Percentiles rank a stretch among this genome's conserved stretches.
phyloP scores from a whole-genome alignment of 2,797 vertebrate species.

The Premnoplex brunnescens region DNA sequence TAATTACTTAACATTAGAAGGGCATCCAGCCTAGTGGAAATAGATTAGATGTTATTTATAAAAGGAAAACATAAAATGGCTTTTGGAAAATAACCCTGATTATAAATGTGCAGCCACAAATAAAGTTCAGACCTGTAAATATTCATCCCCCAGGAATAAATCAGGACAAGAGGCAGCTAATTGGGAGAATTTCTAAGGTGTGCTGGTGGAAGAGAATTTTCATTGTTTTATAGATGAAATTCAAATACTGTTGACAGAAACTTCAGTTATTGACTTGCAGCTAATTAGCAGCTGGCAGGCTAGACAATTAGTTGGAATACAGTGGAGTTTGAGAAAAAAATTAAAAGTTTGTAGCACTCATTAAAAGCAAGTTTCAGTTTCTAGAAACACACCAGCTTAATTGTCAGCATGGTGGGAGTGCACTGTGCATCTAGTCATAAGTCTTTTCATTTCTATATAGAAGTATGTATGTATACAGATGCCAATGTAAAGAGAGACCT shows the following conservation, averaged over 20 bases:
- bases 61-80: neutral
- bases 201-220: neutral
- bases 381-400: neutral
- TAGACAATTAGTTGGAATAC: neutral
- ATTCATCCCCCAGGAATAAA: neutral
- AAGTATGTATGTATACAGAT: neutral
- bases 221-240: neutral
- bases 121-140: neutral
- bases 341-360: neutral
- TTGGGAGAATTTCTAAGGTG: neutral
- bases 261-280: neutral
- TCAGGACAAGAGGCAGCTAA: neutral
- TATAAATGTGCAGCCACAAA: neutral
- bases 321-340: neutral
- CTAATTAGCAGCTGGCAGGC: neutral
- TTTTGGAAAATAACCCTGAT: neutral
- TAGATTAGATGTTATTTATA: neutral
- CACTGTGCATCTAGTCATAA: neutral
- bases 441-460: neutral
- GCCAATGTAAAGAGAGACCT: neutral
- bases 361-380: neutral
- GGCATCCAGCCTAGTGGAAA: neutral
- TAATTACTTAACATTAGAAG: neutral
- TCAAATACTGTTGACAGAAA: neutral
- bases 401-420: neutral